phyloP scores from a whole-genome alignment of 2,888 invertebrate genomes.

The Harmothoe impar region DNA sequence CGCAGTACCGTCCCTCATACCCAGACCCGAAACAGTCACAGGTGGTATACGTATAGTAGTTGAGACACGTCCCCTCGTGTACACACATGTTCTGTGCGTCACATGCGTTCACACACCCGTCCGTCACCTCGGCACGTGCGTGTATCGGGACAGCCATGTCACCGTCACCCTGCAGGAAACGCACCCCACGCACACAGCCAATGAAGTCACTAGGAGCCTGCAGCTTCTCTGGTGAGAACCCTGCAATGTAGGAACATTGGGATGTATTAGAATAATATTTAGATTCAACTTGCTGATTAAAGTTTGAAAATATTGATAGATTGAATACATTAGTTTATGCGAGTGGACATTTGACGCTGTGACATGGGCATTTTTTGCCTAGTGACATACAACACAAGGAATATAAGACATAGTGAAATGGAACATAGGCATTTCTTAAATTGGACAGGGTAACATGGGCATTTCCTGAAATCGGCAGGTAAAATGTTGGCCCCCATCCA shows the following conservation, averaged over 20 bases:
- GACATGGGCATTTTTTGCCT: too few relatives aligned
- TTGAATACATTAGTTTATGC: too few relatives aligned
- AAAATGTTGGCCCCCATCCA: too few relatives aligned
- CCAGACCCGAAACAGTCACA: slow-evolving; percentile 96
- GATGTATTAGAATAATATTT: too few relatives aligned
- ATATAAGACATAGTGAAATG: too few relatives aligned
- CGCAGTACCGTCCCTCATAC: slow-evolving; percentile 95
- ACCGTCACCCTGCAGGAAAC: slow-evolving; percentile 22
- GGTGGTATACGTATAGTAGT: slow-evolving; percentile 93
- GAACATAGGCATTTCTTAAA: too few relatives aligned
- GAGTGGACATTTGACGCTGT: too few relatives aligned
- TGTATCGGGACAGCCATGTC: slow-evolving; percentile 23
- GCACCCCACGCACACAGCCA: slow-evolving; percentile 49
- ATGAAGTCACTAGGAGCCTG: slow-evolving; percentile 61
- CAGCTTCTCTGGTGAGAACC: slow-evolving; percentile 53
- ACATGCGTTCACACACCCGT: slow-evolving; percentile 91
- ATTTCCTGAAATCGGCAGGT: too few relatives aligned
- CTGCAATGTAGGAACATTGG: slow-evolving; percentile 12
- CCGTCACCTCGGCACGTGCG: slow-evolving; percentile 41
- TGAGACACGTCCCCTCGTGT: slow-evolving; percentile 93
- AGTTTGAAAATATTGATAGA: too few relatives aligned
- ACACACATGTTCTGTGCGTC: slow-evolving; percentile 91
- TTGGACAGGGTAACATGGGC: too few relatives aligned
- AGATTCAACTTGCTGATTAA: too few relatives aligned
- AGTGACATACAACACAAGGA: too few relatives aligned